A percentile compares a stretch with the other conserved stretches of the same genome.
Conservation (phyloP, 2,888 invertebrate species). For the Tenthredo livida region DNA sequence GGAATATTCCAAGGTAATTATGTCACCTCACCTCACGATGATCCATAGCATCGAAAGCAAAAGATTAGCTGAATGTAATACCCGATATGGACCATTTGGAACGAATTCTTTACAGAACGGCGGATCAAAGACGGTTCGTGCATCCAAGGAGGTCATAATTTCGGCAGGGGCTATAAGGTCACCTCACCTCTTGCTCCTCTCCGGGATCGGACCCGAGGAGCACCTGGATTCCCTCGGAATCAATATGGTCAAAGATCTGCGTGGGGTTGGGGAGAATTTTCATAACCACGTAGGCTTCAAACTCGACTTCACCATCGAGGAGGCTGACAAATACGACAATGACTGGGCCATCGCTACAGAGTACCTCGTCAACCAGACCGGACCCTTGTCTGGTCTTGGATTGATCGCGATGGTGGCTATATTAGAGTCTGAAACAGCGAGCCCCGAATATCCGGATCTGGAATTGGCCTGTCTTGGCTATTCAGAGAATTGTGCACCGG, state of each 20-base stretch:
- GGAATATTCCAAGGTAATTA: conserved; percentile 62
- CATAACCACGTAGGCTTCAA: not conserved
- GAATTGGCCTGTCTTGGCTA: conserved; percentile 85
- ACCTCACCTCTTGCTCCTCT: not conserved
- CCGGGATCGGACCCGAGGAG: not conserved
- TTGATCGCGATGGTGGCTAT: conserved; percentile 78
- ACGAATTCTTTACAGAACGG: not conserved
- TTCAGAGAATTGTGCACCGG: conserved; percentile 82
- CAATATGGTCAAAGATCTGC: not conserved
- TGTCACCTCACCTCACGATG: conserved; percentile 73
- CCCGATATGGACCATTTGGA: not conserved
- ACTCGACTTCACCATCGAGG: not conserved
- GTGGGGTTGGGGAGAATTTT: not conserved
- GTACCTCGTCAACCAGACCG: conserved; percentile 79
- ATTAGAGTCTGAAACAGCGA: conserved; percentile 82
- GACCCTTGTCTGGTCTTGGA: conserved; percentile 65
- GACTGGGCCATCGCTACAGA: conserved; percentile 83
- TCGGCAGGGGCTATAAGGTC: not conserved
- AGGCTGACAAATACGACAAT: not conserved
- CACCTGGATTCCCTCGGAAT: not conserved
- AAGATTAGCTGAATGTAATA: no score
- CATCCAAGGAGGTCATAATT: not conserved
- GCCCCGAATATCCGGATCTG: conserved; percentile 83
- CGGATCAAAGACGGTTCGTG: not conserved
- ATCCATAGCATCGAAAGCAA: conserved; percentile 65